Evolutionary conservation across 2,888 invertebrate genomes (phyloP), one percentile per base, ranked within the genome.

Genomic region (Agrypnus murinus): DNA sequence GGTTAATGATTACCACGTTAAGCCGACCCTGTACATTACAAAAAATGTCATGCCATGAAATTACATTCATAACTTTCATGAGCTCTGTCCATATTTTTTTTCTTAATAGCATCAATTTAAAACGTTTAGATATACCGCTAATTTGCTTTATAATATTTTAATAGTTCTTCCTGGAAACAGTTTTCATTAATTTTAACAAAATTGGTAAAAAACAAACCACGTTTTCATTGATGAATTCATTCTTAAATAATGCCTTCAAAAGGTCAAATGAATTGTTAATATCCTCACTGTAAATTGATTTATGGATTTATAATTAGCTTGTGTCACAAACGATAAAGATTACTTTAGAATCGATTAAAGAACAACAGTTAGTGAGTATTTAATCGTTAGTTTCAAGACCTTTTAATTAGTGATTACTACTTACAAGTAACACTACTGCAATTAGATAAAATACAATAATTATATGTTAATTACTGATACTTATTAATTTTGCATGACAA

Each of bases 31-130:
- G 25, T 25, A 5, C n/a, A n/a, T n/a, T n/a, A n/a, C n/a, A n/a
- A n/a, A n/a, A n/a, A n/a, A n/a, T 66, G 73, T 65, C 73, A 71
- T 71, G 73, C 71, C 64, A 74, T 71, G 62, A 57, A 57, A 59
- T 65, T 65, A 60, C 25, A 38, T 59, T 55, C 45, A 3, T 25
- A 25, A 46, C 19, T 50, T 63, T 63, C 43, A n/a, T 67, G 50
- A 46, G 46, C 38, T 19, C 31, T 25, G 25, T 25, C 25, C n/a
- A n/a, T n/a, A 50, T 53, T 55, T 53, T 67, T 63, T 69, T 53
- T 67, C 55, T 69, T 38, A 63, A 58, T 38, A 12, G 46, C 19
- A 31, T 40, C 60, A 31, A 31, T 64, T 64, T 64, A 69, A 10
- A 64, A 46, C 38, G 8, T 63, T 50, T 63, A 48, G 38, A n/a